phyloP scores from a whole-genome alignment of 2,888 invertebrate species.

The Eulithis testata region DNA sequence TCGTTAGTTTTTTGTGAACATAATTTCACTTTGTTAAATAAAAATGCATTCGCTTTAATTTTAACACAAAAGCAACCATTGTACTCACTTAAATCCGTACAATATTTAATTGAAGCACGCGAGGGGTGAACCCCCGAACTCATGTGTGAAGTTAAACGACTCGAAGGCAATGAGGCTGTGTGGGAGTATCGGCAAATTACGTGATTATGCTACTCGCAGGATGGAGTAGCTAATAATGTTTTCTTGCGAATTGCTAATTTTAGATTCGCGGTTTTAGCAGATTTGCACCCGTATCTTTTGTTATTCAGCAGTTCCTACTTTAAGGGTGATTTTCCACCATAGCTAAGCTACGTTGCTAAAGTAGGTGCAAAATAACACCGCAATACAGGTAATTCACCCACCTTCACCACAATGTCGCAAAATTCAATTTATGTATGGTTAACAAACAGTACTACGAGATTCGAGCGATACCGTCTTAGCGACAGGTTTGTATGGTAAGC shows the following conservation, averaged over 20 bases:
- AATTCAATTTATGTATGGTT: too few species aligned
- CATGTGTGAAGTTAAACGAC: constrained; percentile 47
- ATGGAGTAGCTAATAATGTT: constrained; percentile 36
- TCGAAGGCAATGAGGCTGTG: constrained; percentile 40
- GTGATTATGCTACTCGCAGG: constrained; percentile 39
- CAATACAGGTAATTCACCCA: too few species aligned
- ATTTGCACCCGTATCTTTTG: not conserved
- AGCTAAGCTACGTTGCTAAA: too few species aligned
- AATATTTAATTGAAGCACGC: constrained; percentile 21
- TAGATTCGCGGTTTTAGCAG: not conserved
- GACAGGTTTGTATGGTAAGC: too few species aligned
- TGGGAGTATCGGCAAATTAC: constrained; percentile 41
- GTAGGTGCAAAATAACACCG: too few species aligned
- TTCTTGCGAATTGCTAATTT: constrained; percentile 24
- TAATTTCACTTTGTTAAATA: too few species aligned
- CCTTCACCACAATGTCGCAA: too few species aligned
- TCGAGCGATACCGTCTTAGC: too few species aligned
- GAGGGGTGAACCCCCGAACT: constrained; percentile 28
- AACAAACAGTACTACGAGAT: too few species aligned
- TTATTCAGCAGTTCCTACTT: not conserved
- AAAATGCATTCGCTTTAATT: too few species aligned
- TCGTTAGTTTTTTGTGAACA: too few species aligned
- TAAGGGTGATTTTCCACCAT: too few species aligned
- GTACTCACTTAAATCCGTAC: constrained; percentile 20
- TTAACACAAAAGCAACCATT: constrained; percentile 5